A percentile compares a stretch with the other conserved stretches of the same genome.
Conservation (phyloP, 2,113 vertebrate species). For the Notiomystis cincta region DNA sequence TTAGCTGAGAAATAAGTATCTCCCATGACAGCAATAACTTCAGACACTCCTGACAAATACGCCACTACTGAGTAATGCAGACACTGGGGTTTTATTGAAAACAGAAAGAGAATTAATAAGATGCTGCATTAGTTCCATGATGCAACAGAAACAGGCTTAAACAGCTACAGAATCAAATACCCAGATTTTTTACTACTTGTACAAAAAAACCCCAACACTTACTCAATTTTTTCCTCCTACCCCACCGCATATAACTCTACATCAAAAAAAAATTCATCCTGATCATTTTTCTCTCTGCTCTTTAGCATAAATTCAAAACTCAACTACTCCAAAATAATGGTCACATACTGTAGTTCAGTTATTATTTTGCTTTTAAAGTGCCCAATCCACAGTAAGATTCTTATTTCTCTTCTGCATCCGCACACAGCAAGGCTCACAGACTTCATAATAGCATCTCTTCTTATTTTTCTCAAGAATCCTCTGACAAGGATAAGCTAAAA, state of each 20-base stretch:
- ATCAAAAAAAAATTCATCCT: background rate
- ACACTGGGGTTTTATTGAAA: background rate
- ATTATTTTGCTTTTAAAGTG: background rate
- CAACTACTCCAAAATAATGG: background rate
- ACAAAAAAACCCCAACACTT: rapidly evolving
- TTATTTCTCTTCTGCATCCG: background rate
- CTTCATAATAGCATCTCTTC: background rate
- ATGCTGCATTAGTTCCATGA: background rate
- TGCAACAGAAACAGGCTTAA: background rate
- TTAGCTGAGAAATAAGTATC: background rate
- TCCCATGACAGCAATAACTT: background rate
- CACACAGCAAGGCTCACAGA: background rate
- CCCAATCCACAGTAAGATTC: background rate
- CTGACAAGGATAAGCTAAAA: background rate
- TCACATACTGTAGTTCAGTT: rapidly evolving
- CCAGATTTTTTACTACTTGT: background rate
- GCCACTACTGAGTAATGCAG: background rate
- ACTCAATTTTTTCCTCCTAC: background rate
- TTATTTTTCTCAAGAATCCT: background rate
- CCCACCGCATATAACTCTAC: background rate
- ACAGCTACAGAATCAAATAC: background rate
- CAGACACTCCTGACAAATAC: background rate
- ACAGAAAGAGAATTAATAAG: background rate
- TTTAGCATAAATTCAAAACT: background rate
- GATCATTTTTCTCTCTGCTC: background rate